A percentile compares a stretch with the other conserved stretches of the same genome.
These are phyloP conservation scores for Steatocranus sp. DNA, from an alignment of 2,797 vertebrate genomes.

Conservation along the genomic window DNA sequence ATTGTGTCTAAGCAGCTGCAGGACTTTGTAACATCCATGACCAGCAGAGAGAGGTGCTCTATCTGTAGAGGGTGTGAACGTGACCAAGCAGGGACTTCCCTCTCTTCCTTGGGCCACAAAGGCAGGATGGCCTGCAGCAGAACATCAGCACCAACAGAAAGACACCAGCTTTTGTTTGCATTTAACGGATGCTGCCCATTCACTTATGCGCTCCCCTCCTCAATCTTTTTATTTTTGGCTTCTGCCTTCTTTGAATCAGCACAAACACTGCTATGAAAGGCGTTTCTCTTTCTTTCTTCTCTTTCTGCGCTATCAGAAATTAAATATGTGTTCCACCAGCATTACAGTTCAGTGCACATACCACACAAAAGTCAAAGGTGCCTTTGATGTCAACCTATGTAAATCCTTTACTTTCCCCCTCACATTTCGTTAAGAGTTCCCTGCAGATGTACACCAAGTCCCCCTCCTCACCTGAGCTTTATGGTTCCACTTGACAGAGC, in stretches of 20 bases:
- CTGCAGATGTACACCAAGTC: slow-evolving; percentile 41
- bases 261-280: background rate
- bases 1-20: slow-evolving; percentile 48
- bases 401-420: slow-evolving; percentile 32
- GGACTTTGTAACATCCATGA: slow-evolving; percentile 54
- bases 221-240: slow-evolving; percentile 22
- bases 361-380: slow-evolving; percentile 33
- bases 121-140: slow-evolving; percentile 25
- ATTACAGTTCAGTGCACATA: slow-evolving; percentile 39
- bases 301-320: background rate
- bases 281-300: slow-evolving; percentile 1
- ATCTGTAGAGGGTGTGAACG: slow-evolving; percentile 65
- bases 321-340: slow-evolving; percentile 1
- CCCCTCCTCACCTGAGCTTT: slow-evolving; percentile 48
- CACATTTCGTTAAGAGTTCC: slow-evolving; percentile 4
- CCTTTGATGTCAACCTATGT: slow-evolving; percentile 50
- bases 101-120: slow-evolving; percentile 55
- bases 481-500: slow-evolving; percentile 51
- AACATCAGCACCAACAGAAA: slow-evolving; percentile 44
- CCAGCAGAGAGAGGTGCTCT: slow-evolving; percentile 47
- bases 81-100: slow-evolving; percentile 64
- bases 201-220: slow-evolving; percentile 29
- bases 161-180: slow-evolving; percentile 61
- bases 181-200: slow-evolving; percentile 56
- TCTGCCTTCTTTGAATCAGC: background rate